Evolutionary conservation across 2,888 invertebrate genomes (phyloP).

Genomic region (Habrosyne pyritoides): DNA sequence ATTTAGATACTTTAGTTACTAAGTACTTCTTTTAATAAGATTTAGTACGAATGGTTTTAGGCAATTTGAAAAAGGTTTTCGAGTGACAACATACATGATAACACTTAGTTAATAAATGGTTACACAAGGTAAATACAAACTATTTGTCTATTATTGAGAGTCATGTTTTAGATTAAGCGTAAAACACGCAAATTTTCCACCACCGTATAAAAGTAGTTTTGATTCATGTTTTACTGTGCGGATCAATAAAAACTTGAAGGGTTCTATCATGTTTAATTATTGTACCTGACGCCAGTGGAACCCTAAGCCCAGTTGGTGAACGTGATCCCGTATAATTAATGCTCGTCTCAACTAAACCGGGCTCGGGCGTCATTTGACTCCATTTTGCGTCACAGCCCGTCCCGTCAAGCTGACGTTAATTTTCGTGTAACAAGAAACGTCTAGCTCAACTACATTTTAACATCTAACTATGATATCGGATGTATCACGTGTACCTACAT

Average conservation of each 20-base stretch:
- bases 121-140: too few relatives aligned
- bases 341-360: slow-evolving; percentile 63
- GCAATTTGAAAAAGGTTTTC: too few relatives aligned
- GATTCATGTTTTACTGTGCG: background rate
- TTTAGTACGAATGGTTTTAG: too few relatives aligned
- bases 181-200: too few relatives aligned
- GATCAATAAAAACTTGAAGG: slow-evolving; percentile 2
- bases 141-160: too few relatives aligned
- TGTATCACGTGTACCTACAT: background rate
- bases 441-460: slow-evolving; percentile 43
- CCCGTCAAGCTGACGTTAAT: slow-evolving; percentile 61
- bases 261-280: slow-evolving; percentile 9
- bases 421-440: slow-evolving; percentile 71
- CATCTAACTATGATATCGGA: slow-evolving; percentile 10
- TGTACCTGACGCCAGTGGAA: slow-evolving; percentile 18
- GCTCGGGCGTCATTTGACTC: slow-evolving; percentile 51
- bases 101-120: too few relatives aligned
- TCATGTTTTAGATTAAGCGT: too few relatives aligned
- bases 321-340: slow-evolving; percentile 70
- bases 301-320: slow-evolving; percentile 41
- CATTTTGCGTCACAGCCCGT: slow-evolving; percentile 47
- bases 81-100: too few relatives aligned
- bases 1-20: too few relatives aligned
- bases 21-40: too few relatives aligned
- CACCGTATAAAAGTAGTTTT: background rate